Conservation (phyloP, 1,140 invertebrate species). For the Lucilia sericata region DNA sequence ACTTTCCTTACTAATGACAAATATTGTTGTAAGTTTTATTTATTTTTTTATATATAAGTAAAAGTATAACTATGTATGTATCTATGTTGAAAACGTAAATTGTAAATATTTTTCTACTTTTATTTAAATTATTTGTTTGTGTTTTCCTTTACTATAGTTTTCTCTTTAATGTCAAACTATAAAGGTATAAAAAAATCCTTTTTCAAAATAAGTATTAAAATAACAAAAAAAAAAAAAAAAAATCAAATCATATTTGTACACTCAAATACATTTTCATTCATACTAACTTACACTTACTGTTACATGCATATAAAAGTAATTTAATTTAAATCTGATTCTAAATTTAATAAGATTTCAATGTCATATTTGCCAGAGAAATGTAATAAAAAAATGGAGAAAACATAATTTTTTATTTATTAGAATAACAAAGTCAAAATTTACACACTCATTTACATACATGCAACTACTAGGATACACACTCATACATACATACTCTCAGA, state of each 20-base stretch:
- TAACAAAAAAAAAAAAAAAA: background rate
- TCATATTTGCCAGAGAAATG: background rate
- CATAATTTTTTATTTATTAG: background rate
- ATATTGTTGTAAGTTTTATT: slow-evolving; percentile 22
- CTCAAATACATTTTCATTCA: background rate
- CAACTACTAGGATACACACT: background rate
- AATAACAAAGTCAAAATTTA: background rate
- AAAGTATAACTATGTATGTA: background rate
- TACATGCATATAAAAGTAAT: background rate
- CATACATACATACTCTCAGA: background rate
- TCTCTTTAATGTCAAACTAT: background rate
- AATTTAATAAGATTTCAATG: background rate
- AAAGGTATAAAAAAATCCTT: background rate
- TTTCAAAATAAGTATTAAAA: background rate
- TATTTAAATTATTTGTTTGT: background rate
- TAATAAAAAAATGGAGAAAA: background rate
- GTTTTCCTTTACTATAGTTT: background rate
- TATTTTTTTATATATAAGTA: background rate
- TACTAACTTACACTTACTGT: background rate
- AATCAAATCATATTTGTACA: background rate
- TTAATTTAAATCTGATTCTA: background rate
- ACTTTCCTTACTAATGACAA: background rate
- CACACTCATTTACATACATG: background rate
- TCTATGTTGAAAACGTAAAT: slow-evolving; percentile 1
- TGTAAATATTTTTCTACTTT: slow-evolving; percentile 20